phyloP scores from a whole-genome alignment of 2,888 invertebrate genomes.

The Caenorhabditis virilis region DNA sequence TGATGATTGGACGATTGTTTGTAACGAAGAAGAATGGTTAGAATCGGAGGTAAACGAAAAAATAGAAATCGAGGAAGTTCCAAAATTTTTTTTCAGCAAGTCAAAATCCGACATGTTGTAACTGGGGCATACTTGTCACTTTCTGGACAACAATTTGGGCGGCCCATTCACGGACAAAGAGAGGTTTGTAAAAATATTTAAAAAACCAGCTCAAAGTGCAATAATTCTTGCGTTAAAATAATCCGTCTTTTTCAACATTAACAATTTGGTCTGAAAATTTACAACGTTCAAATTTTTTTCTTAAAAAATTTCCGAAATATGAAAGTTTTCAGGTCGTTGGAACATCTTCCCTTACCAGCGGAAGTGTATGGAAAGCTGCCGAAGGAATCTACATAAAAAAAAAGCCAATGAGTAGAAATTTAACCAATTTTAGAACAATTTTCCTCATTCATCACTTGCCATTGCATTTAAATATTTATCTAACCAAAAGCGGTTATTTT shows the following conservation, averaged over 20 bases:
- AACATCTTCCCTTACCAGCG: conserved; percentile 68
- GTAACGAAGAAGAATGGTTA: conserved; percentile 80
- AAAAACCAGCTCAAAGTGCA: not conserved
- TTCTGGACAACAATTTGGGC: conserved; percentile 84
- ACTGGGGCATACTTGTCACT: conserved; percentile 79
- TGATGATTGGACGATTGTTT: conserved; percentile 66
- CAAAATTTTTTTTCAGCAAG: conserved; percentile 23
- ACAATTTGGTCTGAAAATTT: too few relatives aligned
- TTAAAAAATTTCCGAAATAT: too few relatives aligned
- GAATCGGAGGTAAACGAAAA: conserved; percentile 75
- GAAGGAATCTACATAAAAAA: conserved; percentile 89
- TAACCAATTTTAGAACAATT: not conserved
- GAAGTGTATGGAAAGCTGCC: conserved; percentile 86
- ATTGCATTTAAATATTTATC: too few relatives aligned
- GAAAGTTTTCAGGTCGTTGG: conserved; percentile 38
- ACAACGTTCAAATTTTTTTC: too few relatives aligned
- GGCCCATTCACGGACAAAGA: conserved; percentile 96
- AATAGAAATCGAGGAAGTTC: not conserved
- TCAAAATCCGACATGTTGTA: conserved; percentile 75
- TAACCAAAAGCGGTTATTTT: not conserved
- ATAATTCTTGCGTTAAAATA: too few relatives aligned
- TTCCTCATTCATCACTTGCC: not conserved
- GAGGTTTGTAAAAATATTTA: conserved; percentile 69
- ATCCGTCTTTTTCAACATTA: too few relatives aligned
- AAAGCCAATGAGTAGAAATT: conserved; percentile 20